Percentiles rank a stretch among this genome's conserved stretches.
These are phyloP conservation scores for Ormia ochracea DNA, from an alignment of 2,888 invertebrate genomes.

Conservation along the genomic window DNA sequence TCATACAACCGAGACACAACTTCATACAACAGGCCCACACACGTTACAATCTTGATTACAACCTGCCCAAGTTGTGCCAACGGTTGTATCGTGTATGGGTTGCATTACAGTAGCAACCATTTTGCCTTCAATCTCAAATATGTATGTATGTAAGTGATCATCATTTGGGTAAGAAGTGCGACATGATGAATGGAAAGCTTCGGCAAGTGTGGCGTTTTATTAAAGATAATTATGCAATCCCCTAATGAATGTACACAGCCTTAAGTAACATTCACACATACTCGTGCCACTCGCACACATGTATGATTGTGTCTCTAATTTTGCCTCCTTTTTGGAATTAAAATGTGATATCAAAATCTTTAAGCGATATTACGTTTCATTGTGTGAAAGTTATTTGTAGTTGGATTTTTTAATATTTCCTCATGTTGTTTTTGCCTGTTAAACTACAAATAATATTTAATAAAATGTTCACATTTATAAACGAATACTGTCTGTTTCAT, in stretches of 20 bases:
- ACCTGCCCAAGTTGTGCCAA: no score
- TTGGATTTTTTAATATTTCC: slow-evolving; percentile 16
- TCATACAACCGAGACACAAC: no score
- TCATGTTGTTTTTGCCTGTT: slow-evolving; percentile 22
- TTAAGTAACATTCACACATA: no score
- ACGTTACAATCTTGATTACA: no score
- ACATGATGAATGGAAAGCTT: background rate
- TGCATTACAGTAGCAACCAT: no score
- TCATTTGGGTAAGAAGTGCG: background rate
- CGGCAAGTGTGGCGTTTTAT: background rate
- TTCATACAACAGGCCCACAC: no score
- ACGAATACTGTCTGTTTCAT: slow-evolving; percentile 35
- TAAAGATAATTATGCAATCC: background rate
- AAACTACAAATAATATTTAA: slow-evolving; percentile 45
- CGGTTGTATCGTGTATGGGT: no score
- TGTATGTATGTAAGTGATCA: no score
- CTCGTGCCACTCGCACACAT: no score
- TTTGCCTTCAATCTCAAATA: no score
- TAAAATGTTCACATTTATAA: slow-evolving; percentile 57
- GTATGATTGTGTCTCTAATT: background rate
- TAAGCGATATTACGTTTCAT: slow-evolving; percentile 46
- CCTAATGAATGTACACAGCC: background rate
- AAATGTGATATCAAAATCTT: slow-evolving; percentile 20
- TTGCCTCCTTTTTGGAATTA: background rate
- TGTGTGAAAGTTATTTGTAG: slow-evolving; percentile 48